Conservation (phyloP, 2,797 vertebrate species). For the Enteromius anoplus region DNA sequence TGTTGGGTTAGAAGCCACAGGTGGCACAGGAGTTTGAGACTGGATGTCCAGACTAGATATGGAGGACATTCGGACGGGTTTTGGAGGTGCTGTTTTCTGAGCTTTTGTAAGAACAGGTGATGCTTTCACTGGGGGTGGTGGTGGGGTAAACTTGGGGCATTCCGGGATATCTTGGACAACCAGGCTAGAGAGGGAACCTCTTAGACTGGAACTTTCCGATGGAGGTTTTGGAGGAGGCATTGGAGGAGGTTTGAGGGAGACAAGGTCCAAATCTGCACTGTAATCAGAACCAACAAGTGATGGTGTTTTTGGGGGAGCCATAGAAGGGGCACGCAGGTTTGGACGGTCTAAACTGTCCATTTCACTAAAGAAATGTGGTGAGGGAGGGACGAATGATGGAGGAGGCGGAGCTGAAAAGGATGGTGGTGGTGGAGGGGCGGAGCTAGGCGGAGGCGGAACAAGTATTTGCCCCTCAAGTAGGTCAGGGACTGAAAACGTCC, state of each 20-base stretch:
- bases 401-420: conserved; percentile 74
- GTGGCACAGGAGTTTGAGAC: conserved; percentile 62
- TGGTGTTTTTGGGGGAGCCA: conserved; percentile 65
- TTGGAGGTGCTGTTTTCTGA: conserved; percentile 73
- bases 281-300: conserved; percentile 36
- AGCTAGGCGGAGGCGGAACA: conserved; percentile 75
- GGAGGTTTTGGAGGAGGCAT: conserved; percentile 77
- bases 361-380: conserved; percentile 69
- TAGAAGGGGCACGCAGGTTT: conserved; percentile 62
- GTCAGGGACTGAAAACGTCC: conserved; percentile 62
- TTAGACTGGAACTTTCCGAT: conserved; percentile 59
- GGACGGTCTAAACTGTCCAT: conserved; percentile 52
- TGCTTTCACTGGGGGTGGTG: conserved; percentile 69
- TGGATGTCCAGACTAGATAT: conserved; percentile 66
- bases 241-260: conserved; percentile 68
- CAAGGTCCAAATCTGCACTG: conserved; percentile 59
- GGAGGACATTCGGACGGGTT: conserved; percentile 75
- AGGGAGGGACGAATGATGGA: conserved; percentile 66
- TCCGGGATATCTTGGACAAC: conserved; percentile 63
- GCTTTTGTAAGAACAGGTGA: conserved; percentile 54
- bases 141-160: conserved; percentile 71
- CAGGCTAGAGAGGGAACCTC: conserved; percentile 55
- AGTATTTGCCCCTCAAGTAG: conserved; percentile 67
- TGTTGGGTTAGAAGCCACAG: conserved; percentile 58
- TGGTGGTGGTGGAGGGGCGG: conserved; percentile 77